Base-by-base conservation (phyloP, 1,140 invertebrate species). In the Akabosia matsudoensis region DNA sequence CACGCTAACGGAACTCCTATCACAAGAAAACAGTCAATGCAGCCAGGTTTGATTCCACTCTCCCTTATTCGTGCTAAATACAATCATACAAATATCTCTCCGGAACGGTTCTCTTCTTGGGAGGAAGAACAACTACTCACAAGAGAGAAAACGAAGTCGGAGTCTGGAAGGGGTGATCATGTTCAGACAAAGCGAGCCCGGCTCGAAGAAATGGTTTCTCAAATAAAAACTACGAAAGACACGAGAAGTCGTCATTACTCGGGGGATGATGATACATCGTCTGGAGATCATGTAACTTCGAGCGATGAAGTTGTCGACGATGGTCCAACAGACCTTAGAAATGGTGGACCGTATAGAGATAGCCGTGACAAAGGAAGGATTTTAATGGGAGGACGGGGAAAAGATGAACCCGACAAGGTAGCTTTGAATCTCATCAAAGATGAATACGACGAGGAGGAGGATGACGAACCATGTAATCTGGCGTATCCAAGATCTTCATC, bases 151-250 rank as follows among this genome's bases (percentile, higher is more conserved):
- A 28, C 51, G 13, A 45, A 28, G 24, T 31, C 74, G 13, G 70
- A 71, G 30, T 3, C 24, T 30, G 72, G 72, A 64, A 16, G 73
- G 28, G 26, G 31, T 1, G 70, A 52, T n/a, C 52, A 78, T 75
- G 78, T 81, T 18, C 77, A 75, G 37, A 76, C 76, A 3, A 82
- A 82, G 70, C 33, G 81, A 22, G 80, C 80, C 7, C 61, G 82
- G 1, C 79, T 82, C 10, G 82, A 82, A 33, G 78, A 78, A 73
- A 80, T 82, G 77, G 81, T 82, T 1, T 81, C 78, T 26, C 78
- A 82, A 34, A 81, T 82, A 24, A 81, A 81, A 75, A 34, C 70
- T n/a, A 18, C 33, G 0, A 45, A 76, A 33, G 33, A 31, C 45
- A 28, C 37, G 52, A 31, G 45, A 74, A 56, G 18, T 45, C 52